These are phyloP conservation scores for Apodemus speciosus DNA, from an alignment of 2,113 vertebrate species.

Conservation along the genomic window DNA sequence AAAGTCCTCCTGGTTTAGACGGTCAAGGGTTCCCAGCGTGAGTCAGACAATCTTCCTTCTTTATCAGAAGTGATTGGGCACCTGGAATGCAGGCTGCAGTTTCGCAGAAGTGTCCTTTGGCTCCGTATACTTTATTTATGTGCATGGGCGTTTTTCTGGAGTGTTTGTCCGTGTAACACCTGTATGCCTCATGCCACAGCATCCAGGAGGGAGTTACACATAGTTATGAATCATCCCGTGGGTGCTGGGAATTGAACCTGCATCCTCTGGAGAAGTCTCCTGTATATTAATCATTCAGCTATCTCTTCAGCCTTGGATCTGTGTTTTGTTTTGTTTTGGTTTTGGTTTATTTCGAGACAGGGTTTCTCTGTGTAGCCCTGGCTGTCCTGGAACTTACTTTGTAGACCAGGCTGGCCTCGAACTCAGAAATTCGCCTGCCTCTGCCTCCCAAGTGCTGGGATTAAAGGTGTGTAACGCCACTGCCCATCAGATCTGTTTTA, in stretches of 20 bases:
- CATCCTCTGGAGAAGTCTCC: neutral
- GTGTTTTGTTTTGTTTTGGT: too few relatives aligned
- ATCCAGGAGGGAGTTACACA: neutral
- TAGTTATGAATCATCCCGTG: neutral
- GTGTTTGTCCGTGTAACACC: neutral
- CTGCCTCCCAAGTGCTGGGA: too few relatives aligned
- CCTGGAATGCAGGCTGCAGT: neutral
- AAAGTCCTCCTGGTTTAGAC: neutral
- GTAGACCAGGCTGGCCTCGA: too few relatives aligned
- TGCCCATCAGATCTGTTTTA: too few relatives aligned
- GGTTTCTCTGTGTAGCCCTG: too few relatives aligned
- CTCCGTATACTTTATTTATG: neutral
- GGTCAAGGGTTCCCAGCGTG: neutral
- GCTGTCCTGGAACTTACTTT: too few relatives aligned
- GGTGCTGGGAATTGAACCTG: neutral
- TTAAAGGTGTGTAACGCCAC: too few relatives aligned
- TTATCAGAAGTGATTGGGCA: neutral
- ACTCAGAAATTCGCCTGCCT: too few relatives aligned
- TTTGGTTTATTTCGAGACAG: too few relatives aligned
- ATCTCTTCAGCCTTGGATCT: neutral
- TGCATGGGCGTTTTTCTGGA: neutral
- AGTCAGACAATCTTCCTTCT: neutral
- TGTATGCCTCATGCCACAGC: neutral
- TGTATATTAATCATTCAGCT: neutral
- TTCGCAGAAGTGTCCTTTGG: neutral